phyloP scores from a whole-genome alignment of 2,797 vertebrate species.

The Ambastaia sidthimunki region DNA sequence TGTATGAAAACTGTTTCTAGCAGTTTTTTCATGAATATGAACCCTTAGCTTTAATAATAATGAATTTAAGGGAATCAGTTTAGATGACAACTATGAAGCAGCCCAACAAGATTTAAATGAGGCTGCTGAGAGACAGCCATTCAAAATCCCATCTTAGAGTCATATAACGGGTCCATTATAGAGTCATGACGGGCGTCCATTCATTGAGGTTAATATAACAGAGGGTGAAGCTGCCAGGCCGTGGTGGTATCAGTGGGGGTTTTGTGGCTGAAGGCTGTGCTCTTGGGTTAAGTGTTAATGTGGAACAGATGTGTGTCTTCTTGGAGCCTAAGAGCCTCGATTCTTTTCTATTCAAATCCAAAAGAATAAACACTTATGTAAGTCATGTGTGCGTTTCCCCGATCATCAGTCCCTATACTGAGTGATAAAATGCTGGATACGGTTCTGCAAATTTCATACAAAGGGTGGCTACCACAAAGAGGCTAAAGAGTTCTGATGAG shows the following conservation, averaged over 20 bases:
- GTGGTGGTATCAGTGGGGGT: conserved; percentile 67
- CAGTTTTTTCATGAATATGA: no score
- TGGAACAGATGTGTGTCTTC: conserved; percentile 74
- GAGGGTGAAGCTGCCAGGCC: conserved; percentile 59
- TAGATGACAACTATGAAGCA: no score
- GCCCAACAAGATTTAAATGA: no score
- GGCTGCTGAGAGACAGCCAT: background rate
- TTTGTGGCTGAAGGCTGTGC: conserved; percentile 51
- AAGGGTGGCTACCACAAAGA: no score
- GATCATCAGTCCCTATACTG: conserved; percentile 1
- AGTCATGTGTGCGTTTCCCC: conserved; percentile 11
- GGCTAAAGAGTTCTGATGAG: no score
- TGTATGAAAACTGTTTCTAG: no score
- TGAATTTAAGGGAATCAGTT: no score
- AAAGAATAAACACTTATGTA: conserved; percentile 44
- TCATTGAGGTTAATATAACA: conserved; percentile 23
- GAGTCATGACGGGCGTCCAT: background rate
- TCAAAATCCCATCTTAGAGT: background rate
- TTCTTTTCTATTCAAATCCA: conserved; percentile 69
- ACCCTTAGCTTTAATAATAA: no score
- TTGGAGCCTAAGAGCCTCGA: conserved; percentile 52
- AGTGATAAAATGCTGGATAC: no score
- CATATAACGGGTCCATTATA: background rate
- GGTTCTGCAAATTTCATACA: no score
- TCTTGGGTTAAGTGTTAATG: conserved; percentile 71